Percentiles rank a stretch among this genome's conserved stretches.
Evolutionary conservation across 2,888 invertebrate species (phyloP).

Genomic region (Conops quadrifasciatus): DNA sequence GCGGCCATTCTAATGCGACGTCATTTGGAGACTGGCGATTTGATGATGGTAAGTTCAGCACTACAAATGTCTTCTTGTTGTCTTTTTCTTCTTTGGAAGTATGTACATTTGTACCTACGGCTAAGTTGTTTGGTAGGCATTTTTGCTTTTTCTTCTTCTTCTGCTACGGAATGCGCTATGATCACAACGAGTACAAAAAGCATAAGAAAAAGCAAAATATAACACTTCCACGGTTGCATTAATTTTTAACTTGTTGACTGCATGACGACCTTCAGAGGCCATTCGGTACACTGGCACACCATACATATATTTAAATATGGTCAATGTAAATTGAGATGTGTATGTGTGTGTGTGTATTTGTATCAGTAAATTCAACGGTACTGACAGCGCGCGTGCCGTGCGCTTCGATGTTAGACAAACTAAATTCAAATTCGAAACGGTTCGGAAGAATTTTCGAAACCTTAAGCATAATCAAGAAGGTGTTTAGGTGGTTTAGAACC

Average conservation of each 20-base stretch:
- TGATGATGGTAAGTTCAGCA: constrained; percentile 80
- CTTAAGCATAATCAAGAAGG: too few relatives aligned
- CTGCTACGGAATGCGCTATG: too few relatives aligned
- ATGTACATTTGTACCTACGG: too few relatives aligned
- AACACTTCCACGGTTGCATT: neutral
- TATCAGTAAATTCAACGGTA: too few relatives aligned
- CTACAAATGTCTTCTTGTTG: neutral
- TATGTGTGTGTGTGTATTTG: too few relatives aligned
- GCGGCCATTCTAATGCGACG: constrained; percentile 87
- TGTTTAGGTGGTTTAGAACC: too few relatives aligned
- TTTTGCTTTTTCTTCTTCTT: neutral
- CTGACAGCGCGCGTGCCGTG: neutral
- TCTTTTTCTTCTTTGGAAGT: neutral
- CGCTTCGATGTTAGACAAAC: neutral
- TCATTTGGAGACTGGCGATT: constrained; percentile 79
- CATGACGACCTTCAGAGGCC: constrained; percentile 37
- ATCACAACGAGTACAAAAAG: too few relatives aligned
- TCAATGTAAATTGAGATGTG: too few relatives aligned
- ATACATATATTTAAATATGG: too few relatives aligned
- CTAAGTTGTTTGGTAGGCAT: too few relatives aligned
- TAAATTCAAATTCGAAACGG: too few relatives aligned
- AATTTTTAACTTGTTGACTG: neutral
- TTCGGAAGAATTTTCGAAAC: too few relatives aligned
- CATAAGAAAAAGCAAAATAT: constrained; percentile 1
- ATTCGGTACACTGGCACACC: constrained; percentile 4